Evolutionary conservation across 2,113 vertebrate species (phyloP).

Genomic region (Gulo gulo): DNA sequence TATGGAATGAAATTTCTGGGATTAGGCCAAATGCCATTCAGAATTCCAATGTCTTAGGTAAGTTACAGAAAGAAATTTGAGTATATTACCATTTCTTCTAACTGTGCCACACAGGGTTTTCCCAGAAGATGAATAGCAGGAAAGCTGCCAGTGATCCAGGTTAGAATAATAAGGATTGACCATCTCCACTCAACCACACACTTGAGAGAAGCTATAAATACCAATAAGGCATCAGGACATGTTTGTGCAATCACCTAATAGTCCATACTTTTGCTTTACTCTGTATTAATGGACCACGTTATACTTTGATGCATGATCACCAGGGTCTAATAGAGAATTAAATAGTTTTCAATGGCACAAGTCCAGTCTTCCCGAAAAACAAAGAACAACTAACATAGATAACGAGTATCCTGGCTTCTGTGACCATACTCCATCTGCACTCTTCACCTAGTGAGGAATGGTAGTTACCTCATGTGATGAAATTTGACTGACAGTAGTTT

Average conservation of each 20-base stretch:
- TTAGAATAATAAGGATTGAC: constrained; percentile 39
- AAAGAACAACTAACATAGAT: background rate
- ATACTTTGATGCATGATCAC: background rate
- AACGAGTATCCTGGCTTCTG: background rate
- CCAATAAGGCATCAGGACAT: background rate
- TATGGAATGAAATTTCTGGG: background rate
- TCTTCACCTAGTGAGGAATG: background rate
- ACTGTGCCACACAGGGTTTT: background rate
- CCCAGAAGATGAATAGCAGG: background rate
- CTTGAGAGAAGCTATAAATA: constrained; percentile 17
- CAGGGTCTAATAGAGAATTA: background rate
- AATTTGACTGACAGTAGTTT: background rate
- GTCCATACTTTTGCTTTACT: background rate
- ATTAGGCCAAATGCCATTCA: background rate
- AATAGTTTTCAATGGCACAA: background rate
- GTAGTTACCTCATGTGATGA: background rate
- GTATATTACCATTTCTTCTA: constrained; percentile 29
- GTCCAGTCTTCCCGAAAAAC: background rate
- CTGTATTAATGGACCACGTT: constrained; percentile 10
- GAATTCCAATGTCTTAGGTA: background rate
- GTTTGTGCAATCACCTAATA: background rate
- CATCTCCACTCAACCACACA: background rate
- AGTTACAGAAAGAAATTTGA: constrained; percentile 16
- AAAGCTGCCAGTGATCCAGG: background rate
- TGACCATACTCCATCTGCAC: background rate